These are phyloP conservation scores for Micrasema minimum DNA, from an alignment of 1,140 invertebrate genomes.

Conservation along the genomic window DNA sequence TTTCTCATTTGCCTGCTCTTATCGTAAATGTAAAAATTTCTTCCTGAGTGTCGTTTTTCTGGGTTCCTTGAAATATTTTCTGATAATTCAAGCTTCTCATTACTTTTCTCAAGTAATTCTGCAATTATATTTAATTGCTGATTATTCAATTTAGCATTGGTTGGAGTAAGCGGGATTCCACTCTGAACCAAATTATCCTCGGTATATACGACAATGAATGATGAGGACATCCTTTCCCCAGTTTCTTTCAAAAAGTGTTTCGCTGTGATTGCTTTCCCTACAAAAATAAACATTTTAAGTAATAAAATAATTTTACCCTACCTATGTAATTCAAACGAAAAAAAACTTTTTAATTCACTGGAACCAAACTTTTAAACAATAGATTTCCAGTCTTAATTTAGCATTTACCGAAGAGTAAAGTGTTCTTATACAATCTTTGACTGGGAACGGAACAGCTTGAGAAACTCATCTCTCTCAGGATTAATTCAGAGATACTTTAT, in stretches of 20 bases:
- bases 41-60: neutral
- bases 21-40: neutral
- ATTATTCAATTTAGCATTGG: conserved; percentile 8
- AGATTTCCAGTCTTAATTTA: conserved; percentile 1
- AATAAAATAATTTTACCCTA: too few species aligned
- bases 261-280: conserved; percentile 48
- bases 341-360: too few species aligned
- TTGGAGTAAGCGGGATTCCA: neutral
- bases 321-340: too few species aligned
- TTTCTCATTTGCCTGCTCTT: conserved; percentile 41
- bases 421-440: neutral
- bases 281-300: conserved; percentile 22
- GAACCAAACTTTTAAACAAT: too few species aligned
- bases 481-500: conserved; percentile 1
- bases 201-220: conserved; percentile 44
- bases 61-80: neutral
- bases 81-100: too few species aligned
- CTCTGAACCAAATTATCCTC: conserved; percentile 29
- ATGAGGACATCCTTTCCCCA: conserved; percentile 38
- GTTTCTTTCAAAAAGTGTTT: conserved; percentile 47
- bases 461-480: neutral
- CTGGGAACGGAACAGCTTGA: neutral
- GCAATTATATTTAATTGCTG: conserved; percentile 41
- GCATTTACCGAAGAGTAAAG: conserved; percentile 7
- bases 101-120: conserved; percentile 41